Conservation (phyloP, 2,888 invertebrate genomes). For the Slavum lentiscoides region DNA sequence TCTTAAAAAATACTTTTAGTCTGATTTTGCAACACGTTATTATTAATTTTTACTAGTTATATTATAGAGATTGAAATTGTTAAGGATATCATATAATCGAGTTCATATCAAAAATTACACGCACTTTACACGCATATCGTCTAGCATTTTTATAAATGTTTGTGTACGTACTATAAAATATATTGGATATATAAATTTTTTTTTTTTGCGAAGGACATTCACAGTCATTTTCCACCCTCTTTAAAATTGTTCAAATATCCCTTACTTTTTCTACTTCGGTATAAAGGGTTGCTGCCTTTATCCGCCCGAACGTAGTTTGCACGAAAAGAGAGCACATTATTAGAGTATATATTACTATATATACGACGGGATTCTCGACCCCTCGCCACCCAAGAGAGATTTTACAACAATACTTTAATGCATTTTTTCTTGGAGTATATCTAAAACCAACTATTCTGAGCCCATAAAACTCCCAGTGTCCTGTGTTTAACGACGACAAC, state of each 20-base stretch:
- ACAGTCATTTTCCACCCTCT: not conserved
- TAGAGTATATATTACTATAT: not conserved
- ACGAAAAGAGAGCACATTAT: not conserved
- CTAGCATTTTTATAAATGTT: not conserved
- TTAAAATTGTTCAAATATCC: conserved; percentile 11
- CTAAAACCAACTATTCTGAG: not conserved
- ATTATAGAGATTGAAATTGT: too few relatives aligned
- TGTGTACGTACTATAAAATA: not conserved
- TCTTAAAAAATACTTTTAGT: too few relatives aligned
- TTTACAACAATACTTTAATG: conserved; percentile 20
- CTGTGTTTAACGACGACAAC: not conserved
- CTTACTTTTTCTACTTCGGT: not conserved
- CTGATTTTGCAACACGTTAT: too few relatives aligned
- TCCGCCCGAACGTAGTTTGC: not conserved
- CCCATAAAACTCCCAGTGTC: not conserved
- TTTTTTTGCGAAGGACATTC: not conserved
- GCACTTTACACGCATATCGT: too few relatives aligned
- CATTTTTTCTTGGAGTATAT: conserved; percentile 12
- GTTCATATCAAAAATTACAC: too few relatives aligned
- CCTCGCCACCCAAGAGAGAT: too few relatives aligned
- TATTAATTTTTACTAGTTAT: too few relatives aligned
- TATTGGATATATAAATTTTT: not conserved
- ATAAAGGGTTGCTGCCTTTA: not conserved
- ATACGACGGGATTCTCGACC: not conserved
- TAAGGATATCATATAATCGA: too few relatives aligned